phyloP scores from a whole-genome alignment of 2,797 vertebrate genomes.

The Remorina albescens region DNA sequence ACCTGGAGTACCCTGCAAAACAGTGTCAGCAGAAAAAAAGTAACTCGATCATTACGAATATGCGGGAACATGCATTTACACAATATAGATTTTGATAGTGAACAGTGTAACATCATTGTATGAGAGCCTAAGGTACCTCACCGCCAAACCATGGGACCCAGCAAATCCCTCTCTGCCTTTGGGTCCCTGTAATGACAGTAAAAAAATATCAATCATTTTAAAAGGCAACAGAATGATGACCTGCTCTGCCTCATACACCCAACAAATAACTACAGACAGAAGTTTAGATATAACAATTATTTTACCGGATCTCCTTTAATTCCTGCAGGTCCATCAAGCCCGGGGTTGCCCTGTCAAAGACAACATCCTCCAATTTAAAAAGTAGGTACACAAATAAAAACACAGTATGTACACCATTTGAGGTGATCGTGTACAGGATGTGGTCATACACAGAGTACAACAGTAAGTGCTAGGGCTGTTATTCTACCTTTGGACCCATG shows the following conservation, averaged over 20 bases:
- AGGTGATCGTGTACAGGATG: neutral
- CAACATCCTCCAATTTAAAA: conserved; percentile 21
- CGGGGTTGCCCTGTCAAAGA: conserved; percentile 68
- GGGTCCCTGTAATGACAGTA: conserved; percentile 53
- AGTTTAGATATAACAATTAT: neutral
- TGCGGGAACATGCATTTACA: neutral
- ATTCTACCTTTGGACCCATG: conserved; percentile 76
- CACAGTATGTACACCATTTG: neutral
- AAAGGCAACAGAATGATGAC: neutral
- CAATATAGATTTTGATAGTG: neutral
- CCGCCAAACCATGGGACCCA: conserved; percentile 74
- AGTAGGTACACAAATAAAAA: no score
- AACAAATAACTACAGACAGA: neutral
- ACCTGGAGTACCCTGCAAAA: conserved; percentile 89
- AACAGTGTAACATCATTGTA: neutral
- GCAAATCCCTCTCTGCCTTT: conserved; percentile 71
- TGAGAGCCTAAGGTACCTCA: conserved; percentile 36
- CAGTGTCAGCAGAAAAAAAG: conserved; percentile 5
- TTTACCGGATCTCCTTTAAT: conserved; percentile 69
- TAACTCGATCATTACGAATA: conserved; percentile 2
- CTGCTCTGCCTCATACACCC: neutral
- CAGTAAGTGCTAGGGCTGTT: neutral
- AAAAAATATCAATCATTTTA: neutral
- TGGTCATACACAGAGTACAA: neutral
- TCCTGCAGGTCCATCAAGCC: conserved; percentile 58